Evolutionary conservation across 2,113 vertebrate genomes (phyloP).

Genomic region (Henicopernis longicauda): DNA sequence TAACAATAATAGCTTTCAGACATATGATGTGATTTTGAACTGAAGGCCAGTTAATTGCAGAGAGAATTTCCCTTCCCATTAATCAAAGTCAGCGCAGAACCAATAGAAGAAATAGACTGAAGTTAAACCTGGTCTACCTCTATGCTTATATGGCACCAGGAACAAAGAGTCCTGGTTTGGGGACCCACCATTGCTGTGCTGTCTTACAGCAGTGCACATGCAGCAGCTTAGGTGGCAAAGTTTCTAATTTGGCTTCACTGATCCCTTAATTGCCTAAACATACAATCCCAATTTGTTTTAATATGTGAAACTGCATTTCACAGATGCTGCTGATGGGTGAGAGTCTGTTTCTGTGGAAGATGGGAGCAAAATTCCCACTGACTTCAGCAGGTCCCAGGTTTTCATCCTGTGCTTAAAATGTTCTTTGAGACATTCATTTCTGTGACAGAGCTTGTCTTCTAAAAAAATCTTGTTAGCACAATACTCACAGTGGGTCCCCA

Average conservation of each 20-base stretch:
- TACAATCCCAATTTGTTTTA: neutral
- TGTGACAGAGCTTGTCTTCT: neutral
- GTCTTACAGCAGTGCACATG: neutral
- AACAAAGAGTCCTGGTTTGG: neutral
- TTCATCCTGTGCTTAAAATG: neutral
- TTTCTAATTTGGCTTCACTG: neutral
- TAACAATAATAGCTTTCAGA: conserved; percentile 37
- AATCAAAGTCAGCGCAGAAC: neutral
- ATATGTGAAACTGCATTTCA: conserved; percentile 4
- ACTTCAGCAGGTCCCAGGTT: neutral
- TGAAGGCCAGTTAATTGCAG: conserved; percentile 19
- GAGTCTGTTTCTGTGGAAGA: neutral
- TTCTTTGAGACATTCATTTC: neutral
- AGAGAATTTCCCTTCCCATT: neutral
- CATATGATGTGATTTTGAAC: neutral
- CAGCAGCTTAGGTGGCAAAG: neutral
- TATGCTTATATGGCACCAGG: neutral
- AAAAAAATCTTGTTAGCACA: neutral
- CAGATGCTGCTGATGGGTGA: neutral
- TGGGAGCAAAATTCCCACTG: neutral
- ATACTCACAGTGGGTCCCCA: neutral
- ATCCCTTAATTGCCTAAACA: conserved; percentile 1
- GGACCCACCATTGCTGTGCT: neutral
- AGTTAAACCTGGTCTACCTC: neutral
- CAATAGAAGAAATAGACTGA: neutral